Base-by-base conservation (phyloP, 1,140 invertebrate species). In the Macrosteles quadrilineatus region DNA sequence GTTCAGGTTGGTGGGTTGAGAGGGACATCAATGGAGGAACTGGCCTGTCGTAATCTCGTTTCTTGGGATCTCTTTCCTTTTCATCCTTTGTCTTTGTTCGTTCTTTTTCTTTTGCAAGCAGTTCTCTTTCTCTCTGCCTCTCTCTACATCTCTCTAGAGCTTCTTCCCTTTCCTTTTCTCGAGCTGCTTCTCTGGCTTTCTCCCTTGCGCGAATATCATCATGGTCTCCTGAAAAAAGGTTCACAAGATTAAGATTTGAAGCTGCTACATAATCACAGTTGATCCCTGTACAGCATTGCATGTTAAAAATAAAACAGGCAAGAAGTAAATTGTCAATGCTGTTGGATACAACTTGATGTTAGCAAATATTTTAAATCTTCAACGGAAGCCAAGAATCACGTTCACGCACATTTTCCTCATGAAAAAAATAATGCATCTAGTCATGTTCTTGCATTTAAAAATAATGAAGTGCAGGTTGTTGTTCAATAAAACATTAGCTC, bases 81-180 rank as follows among this genome's bases (percentile, higher is more conserved):
- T 70, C 27, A 21, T 21, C 14, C 59, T 70, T n/a, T 50, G 80
- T 77, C 36, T 81, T 72, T 53, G 66, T 43, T 79, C 80, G 1
- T 76, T 75, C 74, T 47, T 78, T 76, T 25, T 81, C 78, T 43
- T 80, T 79, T 14, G 68, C 71, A 64, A 73, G 68, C n/a, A 72
- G 55, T 25, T 83, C 81, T 3, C 80, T 75, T 19, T 84, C 81
- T 17, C 72, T 73, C 11, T 81, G 76, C 17, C 80, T 75, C 40
- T 83, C 81, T 32, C 81, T 73, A 2, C 71, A 72, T 27, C 76
- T 68, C 36, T 77, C 76, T 29, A 75, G 55, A n/a, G 74, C 71
- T 69, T 75, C 75, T 25, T 73, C 45, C 47, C 75, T 66, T 53
- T 76, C 74, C 55, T 72, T 75, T 70, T 77, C 73, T 53, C 73